Percentiles rank a stretch among this genome's conserved stretches.
These are phyloP conservation scores for Sebastes umbrosus DNA, from an alignment of 2,797 vertebrate species.

Conservation along the genomic window DNA sequence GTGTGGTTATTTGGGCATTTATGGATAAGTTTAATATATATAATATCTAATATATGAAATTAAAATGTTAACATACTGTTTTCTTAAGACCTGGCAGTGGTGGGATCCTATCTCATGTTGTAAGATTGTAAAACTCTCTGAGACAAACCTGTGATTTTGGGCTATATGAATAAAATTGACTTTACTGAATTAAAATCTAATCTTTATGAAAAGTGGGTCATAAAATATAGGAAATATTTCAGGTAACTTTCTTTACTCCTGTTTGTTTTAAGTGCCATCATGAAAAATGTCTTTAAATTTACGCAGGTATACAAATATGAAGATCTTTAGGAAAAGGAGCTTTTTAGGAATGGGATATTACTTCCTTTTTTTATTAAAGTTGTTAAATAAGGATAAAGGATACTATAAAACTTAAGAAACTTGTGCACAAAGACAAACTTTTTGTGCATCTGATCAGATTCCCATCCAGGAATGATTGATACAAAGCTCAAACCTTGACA, in stretches of 20 bases:
- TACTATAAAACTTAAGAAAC: conserved; percentile 9
- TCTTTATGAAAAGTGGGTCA: no score
- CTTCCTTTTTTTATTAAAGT: neutral
- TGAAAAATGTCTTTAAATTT: neutral
- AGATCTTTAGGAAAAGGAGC: neutral
- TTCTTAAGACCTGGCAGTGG: neutral
- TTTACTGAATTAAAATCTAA: neutral
- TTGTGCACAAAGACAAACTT: conserved; percentile 21
- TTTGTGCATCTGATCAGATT: conserved; percentile 8
- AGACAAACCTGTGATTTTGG: neutral
- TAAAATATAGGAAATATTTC: no score
- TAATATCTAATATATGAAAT: neutral
- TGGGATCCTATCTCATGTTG: neutral
- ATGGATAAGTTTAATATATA: neutral
- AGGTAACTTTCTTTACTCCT: no score
- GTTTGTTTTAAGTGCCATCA: no score
- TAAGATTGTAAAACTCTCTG: neutral
- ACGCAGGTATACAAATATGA: neutral
- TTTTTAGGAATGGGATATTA: neutral
- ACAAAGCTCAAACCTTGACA: conserved; percentile 27
- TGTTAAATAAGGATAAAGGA: neutral
- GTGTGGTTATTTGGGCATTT: no score
- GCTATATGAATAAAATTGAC: neutral
- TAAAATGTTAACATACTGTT: neutral
- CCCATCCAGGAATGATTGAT: conserved; percentile 33